Conservation (phyloP, 1,140 invertebrate genomes). For the Drosophila nigrodunni region DNA sequence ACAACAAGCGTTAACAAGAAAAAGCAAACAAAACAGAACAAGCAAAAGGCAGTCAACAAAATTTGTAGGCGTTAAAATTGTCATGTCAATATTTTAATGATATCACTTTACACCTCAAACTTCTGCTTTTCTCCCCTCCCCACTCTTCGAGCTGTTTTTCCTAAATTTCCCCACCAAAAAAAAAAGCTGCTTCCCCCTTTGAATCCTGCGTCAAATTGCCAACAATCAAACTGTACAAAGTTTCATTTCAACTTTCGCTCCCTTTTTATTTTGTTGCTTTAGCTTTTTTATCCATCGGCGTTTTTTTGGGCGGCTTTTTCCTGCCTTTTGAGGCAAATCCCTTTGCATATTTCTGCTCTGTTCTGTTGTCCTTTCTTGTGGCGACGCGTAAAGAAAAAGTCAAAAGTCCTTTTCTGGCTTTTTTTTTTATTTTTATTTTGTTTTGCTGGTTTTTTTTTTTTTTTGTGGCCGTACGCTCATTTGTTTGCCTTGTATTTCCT, state of each 20-base stretch:
- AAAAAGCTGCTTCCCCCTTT: neutral
- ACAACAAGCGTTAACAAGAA: neutral
- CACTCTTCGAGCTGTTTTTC: no score
- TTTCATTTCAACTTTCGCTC: slow-evolving; percentile 69
- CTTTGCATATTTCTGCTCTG: slow-evolving; percentile 33
- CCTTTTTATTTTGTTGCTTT: slow-evolving; percentile 25
- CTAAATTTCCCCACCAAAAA: no score
- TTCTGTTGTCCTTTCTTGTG: slow-evolving; percentile 38
- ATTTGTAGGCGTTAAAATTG: slow-evolving; percentile 79
- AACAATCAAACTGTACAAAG: slow-evolving; percentile 52
- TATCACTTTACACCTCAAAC: slow-evolving; percentile 72
- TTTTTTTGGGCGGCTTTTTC: slow-evolving; percentile 10
- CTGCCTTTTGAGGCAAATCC: slow-evolving; percentile 34
- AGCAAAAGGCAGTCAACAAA: slow-evolving; percentile 56
- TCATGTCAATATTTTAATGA: slow-evolving; percentile 83
- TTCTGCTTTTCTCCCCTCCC: neutral
- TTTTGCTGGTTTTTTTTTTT: slow-evolving; percentile 4
- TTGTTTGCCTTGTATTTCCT: slow-evolving; percentile 75
- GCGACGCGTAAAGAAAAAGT: slow-evolving; percentile 74
- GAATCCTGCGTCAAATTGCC: neutral
- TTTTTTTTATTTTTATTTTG: slow-evolving; percentile 22
- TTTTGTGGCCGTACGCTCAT: slow-evolving; percentile 58
- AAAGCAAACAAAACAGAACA: neutral
- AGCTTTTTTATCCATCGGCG: no score
- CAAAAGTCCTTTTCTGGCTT: slow-evolving; percentile 68